Evolutionary conservation across 2,797 vertebrate genomes (phyloP).

Genomic region (Cirrhinus molitorella): DNA sequence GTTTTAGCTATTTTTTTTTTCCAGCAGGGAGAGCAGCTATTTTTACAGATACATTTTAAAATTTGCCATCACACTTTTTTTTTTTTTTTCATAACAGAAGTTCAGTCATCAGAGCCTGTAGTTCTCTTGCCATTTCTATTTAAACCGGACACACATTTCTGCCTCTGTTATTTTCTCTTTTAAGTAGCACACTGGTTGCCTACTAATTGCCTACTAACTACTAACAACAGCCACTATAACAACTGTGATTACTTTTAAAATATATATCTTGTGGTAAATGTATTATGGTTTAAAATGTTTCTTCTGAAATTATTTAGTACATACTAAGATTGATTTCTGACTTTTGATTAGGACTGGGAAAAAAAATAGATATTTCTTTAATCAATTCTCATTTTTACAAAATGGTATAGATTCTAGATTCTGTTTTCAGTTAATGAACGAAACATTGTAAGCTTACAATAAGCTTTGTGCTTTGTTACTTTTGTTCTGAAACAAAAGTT

Average conservation of each 20-base stretch:
- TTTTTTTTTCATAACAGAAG: slow-evolving; percentile 53
- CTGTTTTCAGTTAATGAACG: too few relatives aligned
- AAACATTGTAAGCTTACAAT: too few relatives aligned
- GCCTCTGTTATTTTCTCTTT: neutral
- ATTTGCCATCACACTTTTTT: slow-evolving; percentile 69
- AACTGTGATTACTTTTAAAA: neutral
- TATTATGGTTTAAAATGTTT: neutral
- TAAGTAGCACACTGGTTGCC: neutral
- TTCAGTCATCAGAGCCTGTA: neutral
- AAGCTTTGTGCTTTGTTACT: too few relatives aligned
- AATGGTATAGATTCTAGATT: too few relatives aligned
- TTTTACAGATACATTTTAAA: slow-evolving; percentile 72
- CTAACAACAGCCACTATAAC: neutral
- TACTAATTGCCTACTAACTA: neutral
- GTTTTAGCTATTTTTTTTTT: too few relatives aligned
- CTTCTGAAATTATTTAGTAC: neutral
- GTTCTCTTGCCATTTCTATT: neutral
- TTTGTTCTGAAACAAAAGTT: too few relatives aligned
- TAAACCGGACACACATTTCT: neutral
- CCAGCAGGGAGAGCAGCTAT: slow-evolving; percentile 75
- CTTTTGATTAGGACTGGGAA: neutral
- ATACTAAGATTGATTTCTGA: neutral
- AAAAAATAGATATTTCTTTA: too few relatives aligned
- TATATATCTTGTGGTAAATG: neutral
- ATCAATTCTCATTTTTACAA: too few relatives aligned